Percentiles rank a stretch among this genome's conserved stretches.
Evolutionary conservation across 53 echinoderm and acorn worm species (phyloP).

Genomic region (Astropecten irregularis): DNA sequence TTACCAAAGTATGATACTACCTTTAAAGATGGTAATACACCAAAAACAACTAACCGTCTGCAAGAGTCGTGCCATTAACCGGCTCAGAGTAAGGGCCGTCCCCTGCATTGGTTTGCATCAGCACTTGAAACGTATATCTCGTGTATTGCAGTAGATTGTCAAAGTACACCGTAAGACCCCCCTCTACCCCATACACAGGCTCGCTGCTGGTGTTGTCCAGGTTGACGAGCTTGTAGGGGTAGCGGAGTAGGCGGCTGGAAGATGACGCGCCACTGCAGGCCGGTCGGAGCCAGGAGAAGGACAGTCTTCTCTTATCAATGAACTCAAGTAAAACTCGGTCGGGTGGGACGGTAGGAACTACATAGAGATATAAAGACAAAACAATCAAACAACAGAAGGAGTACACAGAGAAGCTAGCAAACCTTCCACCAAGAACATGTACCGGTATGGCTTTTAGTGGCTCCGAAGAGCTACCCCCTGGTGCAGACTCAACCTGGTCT

Average conservation of each 20-base stretch:
- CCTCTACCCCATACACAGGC: background rate
- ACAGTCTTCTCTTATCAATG: background rate
- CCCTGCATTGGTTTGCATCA: background rate
- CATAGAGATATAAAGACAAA: too few species aligned
- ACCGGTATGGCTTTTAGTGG: too few species aligned
- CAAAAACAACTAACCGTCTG: background rate
- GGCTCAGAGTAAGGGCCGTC: constrained; percentile 9
- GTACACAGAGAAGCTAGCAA: too few species aligned
- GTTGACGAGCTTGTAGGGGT: constrained; percentile 11
- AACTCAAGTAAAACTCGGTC: background rate
- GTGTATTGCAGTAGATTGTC: constrained; percentile 8
- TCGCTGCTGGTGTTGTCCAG: constrained; percentile 1
- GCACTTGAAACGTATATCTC: constrained; percentile 4
- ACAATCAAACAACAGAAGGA: too few species aligned
- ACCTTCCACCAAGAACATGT: too few species aligned
- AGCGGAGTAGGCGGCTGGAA: background rate
- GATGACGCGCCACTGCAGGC: background rate
- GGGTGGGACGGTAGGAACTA: background rate
- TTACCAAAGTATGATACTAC: too few species aligned
- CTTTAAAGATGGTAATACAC: background rate
- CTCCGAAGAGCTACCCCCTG: too few species aligned
- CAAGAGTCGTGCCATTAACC: background rate
- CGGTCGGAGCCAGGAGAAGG: background rate
- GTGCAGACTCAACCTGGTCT: too few species aligned
- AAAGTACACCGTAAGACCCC: background rate